Percentiles rank a stretch among this genome's conserved stretches.
Evolutionary conservation across 2,888 invertebrate species (phyloP).

Genomic region (Zhuqinia jingwanae): DNA sequence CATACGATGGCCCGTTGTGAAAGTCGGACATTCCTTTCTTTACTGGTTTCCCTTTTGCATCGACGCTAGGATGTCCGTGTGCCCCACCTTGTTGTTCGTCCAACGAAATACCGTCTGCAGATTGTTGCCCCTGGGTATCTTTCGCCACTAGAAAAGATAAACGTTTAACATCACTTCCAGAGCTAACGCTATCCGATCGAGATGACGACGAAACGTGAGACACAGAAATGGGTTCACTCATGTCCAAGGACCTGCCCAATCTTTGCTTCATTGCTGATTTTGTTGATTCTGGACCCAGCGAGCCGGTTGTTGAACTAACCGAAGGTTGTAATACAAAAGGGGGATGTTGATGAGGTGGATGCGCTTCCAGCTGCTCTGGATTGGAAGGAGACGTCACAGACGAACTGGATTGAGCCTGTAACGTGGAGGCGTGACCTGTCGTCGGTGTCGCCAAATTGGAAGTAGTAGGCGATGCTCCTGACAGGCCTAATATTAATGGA

Average conservation of each 20-base stretch:
- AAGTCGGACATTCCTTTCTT: constrained; percentile 74
- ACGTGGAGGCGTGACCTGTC: constrained; percentile 56
- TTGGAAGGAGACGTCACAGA: constrained; percentile 71
- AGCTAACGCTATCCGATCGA: constrained; percentile 78
- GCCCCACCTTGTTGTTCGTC: constrained; percentile 69
- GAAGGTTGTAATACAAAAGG: constrained; percentile 72
- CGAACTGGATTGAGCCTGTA: constrained; percentile 72
- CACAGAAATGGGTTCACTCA: constrained; percentile 75
- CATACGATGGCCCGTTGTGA: constrained; percentile 72
- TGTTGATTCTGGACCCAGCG: constrained; percentile 72
- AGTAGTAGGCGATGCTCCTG: constrained; percentile 70
- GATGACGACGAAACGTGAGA: constrained; percentile 78
- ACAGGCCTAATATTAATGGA: constrained; percentile 56
- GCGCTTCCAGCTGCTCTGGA: constrained; percentile 63
- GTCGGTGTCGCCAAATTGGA: constrained; percentile 74
- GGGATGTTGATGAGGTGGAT: constrained; percentile 68
- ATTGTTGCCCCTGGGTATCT: constrained; percentile 68
- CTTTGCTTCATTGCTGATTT: constrained; percentile 76
- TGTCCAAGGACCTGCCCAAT: constrained; percentile 76
- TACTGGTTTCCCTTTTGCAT: constrained; percentile 50
- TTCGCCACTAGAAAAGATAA: constrained; percentile 75
- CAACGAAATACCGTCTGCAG: constrained; percentile 72
- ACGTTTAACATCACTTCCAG: constrained; percentile 78
- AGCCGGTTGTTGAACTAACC: constrained; percentile 74
- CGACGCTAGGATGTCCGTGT: constrained; percentile 50